Conservation (phyloP, 2,113 vertebrate species). For the Amphilophus citrinellus region DNA sequence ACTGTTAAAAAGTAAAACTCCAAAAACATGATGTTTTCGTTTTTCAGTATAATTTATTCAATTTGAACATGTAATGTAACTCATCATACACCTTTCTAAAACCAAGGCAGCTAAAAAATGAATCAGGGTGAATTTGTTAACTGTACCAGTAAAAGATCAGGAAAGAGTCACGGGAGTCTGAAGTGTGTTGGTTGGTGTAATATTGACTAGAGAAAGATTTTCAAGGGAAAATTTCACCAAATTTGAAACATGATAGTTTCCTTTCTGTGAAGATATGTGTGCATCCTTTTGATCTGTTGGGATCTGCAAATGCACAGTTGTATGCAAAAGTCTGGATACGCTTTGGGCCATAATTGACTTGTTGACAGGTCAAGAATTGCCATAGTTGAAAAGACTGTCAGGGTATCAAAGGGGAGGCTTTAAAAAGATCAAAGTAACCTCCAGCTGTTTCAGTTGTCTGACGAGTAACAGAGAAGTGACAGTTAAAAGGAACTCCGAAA, state of each 20-base stretch:
- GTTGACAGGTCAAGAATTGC: not conserved
- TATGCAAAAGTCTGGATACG: rapidly evolving
- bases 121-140: not conserved
- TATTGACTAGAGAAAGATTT: not conserved
- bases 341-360: conserved; percentile 7
- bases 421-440: conserved; percentile 4
- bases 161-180: too few relatives aligned
- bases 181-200: not conserved
- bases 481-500: conserved; percentile 5
- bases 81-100: not conserved
- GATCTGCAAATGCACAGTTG: not conserved
- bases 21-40: too few relatives aligned
- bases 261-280: not conserved
- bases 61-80: not conserved
- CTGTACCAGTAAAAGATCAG: not conserved
- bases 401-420: not conserved
- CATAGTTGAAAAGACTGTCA: not conserved
- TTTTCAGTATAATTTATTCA: not conserved
- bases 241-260: not conserved
- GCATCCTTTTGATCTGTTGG: not conserved
- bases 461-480: not conserved
- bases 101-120: not conserved
- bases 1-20: not conserved
- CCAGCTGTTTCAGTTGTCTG: not conserved
- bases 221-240: too few relatives aligned